Conservation (phyloP, 1,140 invertebrate species). For the Bombus balteatus region DNA sequence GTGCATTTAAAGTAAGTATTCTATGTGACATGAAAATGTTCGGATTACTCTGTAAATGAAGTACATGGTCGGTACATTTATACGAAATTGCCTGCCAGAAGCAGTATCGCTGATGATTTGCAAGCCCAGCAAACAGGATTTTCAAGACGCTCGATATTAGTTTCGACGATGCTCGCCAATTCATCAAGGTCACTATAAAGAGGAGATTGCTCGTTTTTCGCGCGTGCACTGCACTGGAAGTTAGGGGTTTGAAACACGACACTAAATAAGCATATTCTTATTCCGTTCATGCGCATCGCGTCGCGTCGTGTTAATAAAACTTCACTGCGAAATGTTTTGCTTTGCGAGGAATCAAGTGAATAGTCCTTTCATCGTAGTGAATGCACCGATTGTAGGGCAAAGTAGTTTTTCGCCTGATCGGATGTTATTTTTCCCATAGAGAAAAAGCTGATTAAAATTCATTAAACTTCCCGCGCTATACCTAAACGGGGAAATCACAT, state of each 20-base stretch:
- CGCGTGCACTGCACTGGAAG: neutral
- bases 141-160: constrained; percentile 26
- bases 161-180: constrained; percentile 24
- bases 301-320: constrained; percentile 31
- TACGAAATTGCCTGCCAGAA: constrained; percentile 28
- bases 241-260: constrained; percentile 50
- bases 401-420: neutral
- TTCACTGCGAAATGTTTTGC: constrained; percentile 45
- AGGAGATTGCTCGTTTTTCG: constrained; percentile 32
- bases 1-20: neutral
- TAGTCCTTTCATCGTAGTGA: constrained; percentile 58
- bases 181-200: constrained; percentile 15
- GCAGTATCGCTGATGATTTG: constrained; percentile 16
- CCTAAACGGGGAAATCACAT: neutral
- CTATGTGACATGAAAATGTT: neutral
- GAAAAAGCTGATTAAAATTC: neutral
- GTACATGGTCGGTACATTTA: constrained; percentile 3
- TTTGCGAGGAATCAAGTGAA: constrained; percentile 43
- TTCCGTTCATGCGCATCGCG: neutral
- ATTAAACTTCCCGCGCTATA: neutral
- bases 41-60: constrained; percentile 5
- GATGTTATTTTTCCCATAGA: neutral
- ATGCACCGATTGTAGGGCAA: constrained; percentile 48
- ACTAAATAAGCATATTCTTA: constrained; percentile 62
- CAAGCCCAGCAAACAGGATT: constrained; percentile 45